Conservation (phyloP, 2,888 invertebrate species). For the Watsonalla cultraria region DNA sequence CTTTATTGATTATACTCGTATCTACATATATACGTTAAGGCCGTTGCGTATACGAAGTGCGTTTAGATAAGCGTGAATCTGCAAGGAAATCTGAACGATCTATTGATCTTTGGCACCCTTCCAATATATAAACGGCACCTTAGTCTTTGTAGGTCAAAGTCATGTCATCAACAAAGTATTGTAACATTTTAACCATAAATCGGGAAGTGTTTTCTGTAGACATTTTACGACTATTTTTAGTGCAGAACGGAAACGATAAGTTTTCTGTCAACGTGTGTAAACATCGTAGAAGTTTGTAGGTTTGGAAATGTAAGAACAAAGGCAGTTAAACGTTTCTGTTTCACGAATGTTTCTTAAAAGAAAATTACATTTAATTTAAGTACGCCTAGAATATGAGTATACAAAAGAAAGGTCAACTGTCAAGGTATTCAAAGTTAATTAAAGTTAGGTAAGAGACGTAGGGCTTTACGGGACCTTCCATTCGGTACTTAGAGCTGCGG, state of each 20-base stretch:
- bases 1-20: too few relatives aligned
- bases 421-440: too few relatives aligned
- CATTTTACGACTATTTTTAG: slow-evolving; percentile 33
- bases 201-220: slow-evolving; percentile 18
- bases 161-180: slow-evolving; percentile 24
- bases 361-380: too few relatives aligned
- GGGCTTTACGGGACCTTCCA: too few relatives aligned
- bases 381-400: too few relatives aligned
- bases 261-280: slow-evolving; percentile 18
- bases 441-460: too few relatives aligned
- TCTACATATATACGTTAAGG: background rate
- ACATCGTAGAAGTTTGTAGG: slow-evolving; percentile 1
- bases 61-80: background rate
- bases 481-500: too few relatives aligned
- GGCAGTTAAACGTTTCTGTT: too few relatives aligned
- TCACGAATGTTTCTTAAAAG: too few relatives aligned
- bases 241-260: slow-evolving; percentile 24
- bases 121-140: slow-evolving; percentile 6
- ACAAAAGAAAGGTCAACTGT: too few relatives aligned
- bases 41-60: background rate
- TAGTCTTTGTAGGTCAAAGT: slow-evolving; percentile 12
- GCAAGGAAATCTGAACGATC: background rate
- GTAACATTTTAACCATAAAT: slow-evolving; percentile 26
- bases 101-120: slow-evolving; percentile 10
- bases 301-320: background rate